phyloP scores from a whole-genome alignment of 2,888 invertebrate genomes.

The Trichacis sp. region DNA sequence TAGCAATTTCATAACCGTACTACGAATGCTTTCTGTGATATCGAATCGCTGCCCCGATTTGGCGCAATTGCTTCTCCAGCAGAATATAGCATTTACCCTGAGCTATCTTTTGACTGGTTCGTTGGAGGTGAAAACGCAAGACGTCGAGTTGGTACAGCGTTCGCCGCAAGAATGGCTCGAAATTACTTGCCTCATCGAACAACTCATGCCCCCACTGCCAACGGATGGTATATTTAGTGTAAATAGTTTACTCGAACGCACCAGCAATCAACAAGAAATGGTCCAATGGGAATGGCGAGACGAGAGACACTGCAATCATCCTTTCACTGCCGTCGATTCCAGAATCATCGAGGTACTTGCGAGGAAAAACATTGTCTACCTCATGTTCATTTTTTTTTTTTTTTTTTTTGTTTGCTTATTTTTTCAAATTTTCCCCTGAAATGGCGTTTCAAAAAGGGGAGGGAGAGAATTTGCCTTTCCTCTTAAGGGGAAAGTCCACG shows the following conservation, averaged over 20 bases:
- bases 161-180: constrained; percentile 97
- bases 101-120: constrained; percentile 95
- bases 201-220: constrained; percentile 96
- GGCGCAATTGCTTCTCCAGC: constrained; percentile 90
- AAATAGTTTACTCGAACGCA: constrained; percentile 86
- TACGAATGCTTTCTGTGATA: constrained; percentile 96
- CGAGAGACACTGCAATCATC: constrained; percentile 90
- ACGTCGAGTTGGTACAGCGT: constrained; percentile 88
- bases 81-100: constrained; percentile 95
- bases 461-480: constrained; percentile 93
- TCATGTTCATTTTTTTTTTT: no score
- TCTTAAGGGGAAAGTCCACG: constrained; percentile 95
- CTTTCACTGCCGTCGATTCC: constrained; percentile 93
- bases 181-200: constrained; percentile 96
- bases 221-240: constrained; percentile 95
- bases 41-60: constrained; percentile 95
- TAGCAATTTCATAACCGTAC: constrained; percentile 94
- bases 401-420: background rate
- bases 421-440: constrained; percentile 56
- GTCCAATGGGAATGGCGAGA: constrained; percentile 98
- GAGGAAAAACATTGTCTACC: no score
- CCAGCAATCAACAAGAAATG: constrained; percentile 78
- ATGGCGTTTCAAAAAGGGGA: constrained; percentile 93
- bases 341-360: constrained; percentile 85
- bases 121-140: constrained; percentile 73